Base-by-base conservation (phyloP, 1,140 invertebrate species). In the Drosophila bipectinata region DNA sequence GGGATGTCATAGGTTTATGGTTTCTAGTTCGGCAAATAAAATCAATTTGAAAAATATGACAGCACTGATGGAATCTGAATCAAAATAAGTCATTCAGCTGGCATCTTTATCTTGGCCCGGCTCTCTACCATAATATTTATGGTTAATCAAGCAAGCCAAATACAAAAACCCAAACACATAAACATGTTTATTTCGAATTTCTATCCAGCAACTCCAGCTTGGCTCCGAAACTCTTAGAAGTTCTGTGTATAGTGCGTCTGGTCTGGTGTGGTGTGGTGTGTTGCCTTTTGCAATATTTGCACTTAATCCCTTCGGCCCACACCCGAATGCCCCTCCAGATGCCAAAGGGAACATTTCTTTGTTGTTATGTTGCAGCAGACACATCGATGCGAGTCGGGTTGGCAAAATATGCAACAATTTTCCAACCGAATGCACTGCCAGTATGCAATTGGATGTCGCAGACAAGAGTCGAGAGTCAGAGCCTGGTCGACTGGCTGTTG, bases 381-480 rank as follows among this genome's bases (percentile, higher is more conserved):
- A 85, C 80, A 84, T 77, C 66, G 67, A 64, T 18, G 66, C 61
- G 68, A 77, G 74, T 81, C 67, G 74, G 81, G 73, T 88, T 89
- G 76, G 82, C 77, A 88, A 79, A 87, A 87, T 79, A 87, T 87
- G 83, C 83, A 88, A 88, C 83, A 88, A 88, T 88, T 88, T 88
- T 88, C 83, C 83, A 89, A 89, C 67, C 83, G 84, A 88, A 83
- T 88, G 84, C 84, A 89, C 68, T 77, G 68, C 68, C 83, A 89
- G 76, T 75, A 88, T 88, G 79, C 83, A 88, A 45, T 75, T 69
- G 39, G 58, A 21, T 60, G 66, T 47, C 54, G 39, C 14, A 69
- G 41, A 44, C 41, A 5, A 18, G 14, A 34, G 18, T 37, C 15
- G 58, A n/a, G 26, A 55, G 72, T 18, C 12, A 9, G 32, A 18